Base-by-base conservation (phyloP, 2,888 invertebrate genomes). In the Agonopterix heracliana region DNA sequence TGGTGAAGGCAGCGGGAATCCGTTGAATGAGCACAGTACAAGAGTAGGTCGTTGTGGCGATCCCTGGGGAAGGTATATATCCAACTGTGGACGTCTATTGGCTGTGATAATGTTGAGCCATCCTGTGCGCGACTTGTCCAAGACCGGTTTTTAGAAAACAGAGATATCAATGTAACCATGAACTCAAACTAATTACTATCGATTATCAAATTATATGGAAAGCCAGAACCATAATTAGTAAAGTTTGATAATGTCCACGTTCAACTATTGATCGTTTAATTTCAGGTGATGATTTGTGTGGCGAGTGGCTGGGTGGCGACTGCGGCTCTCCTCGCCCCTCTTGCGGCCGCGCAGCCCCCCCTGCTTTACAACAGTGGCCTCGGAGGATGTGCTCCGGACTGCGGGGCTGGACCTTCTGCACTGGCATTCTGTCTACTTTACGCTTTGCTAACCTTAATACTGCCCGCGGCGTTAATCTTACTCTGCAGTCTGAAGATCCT, bases 401-500 rank as follows among this genome's bases (percentile, higher is more conserved):
- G 93, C 68, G 84, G 89, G n/a, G 90, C 90, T 43, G 91, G 91
- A 38, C 78, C 89, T 1, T 80, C 90, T 0, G 91, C 91, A 0
- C 77, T 93, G 1, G 90, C 91, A 67, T 94, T 94, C 76, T 92
- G 93, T 46, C 81, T 91, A 9, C 59, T 91, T 12, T 94, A 93
- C 73, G 91, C 92, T 1, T 71, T 91, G 3, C 68, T 93, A 49
- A 93, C 94, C 0, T 78, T 94, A 26, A 74, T 93, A 0, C 73
- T 94, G 46, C 94, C 94, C 1, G 91, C 92, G 3, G 86, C 91
- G 8, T 89, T 94, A 46, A 91, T 94, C 40, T 90, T 94, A 13
- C 87, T 92, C 54, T 94, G 94, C 79, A 94, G 94, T 67, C 80
- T 94, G 42, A 93, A 94, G 86, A 91, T 92, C 46, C 81, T 92